Base-by-base conservation (phyloP, 92 coral and sea anemone species). In the Scolanthus callimorphus region DNA sequence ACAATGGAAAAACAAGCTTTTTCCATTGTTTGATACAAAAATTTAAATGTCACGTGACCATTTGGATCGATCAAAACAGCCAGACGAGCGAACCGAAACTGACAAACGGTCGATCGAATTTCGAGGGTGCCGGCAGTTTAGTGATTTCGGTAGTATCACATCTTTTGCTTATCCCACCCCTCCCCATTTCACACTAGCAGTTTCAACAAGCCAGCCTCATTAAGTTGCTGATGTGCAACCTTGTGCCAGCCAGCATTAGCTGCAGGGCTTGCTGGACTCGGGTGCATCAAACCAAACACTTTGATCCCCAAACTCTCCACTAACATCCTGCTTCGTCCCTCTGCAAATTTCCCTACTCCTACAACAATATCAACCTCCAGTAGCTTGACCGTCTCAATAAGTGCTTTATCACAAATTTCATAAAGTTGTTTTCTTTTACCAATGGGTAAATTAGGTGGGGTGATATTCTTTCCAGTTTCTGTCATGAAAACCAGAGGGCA, bases 401-500 rank as follows among this genome's bases (percentile, higher is more conserved):
- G 61, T 8, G 78, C 73, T 22, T 63, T 39, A 29, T 87, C 96
- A 30, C 96, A 87, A 1, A 83, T n/a, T 3, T 51, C 39, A 11
- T 71, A 62, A 8, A 87, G 90, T 12, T 55, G 55, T 26, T 69
- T 54, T 59, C 85, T 69, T 37, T 87, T 78, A 8, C 60, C 11
- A 1, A 66, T 73, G 22, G 66, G 82, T 11, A 87, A 51, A 11
- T 71, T 69, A 20, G 85, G 79, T 17, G 96, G 96, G 12, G 96
- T 87, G 22, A 87, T 74, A 38, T 87, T 87, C 31, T 78, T 87
- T 4, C 90, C 96, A 50, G 79, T 72, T 28, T 60, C 60, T 9
- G 70, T 64, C 90, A 87, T 87, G 29, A 87, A 87, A 17, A 83
- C 96, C 2, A 83, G 69, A 17, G 96, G 96, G 31, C 96, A 87